Evolutionary conservation across 2,888 invertebrate species (phyloP), one percentile per base, ranked within the genome.

Genomic region (Mythimna ferrago): DNA sequence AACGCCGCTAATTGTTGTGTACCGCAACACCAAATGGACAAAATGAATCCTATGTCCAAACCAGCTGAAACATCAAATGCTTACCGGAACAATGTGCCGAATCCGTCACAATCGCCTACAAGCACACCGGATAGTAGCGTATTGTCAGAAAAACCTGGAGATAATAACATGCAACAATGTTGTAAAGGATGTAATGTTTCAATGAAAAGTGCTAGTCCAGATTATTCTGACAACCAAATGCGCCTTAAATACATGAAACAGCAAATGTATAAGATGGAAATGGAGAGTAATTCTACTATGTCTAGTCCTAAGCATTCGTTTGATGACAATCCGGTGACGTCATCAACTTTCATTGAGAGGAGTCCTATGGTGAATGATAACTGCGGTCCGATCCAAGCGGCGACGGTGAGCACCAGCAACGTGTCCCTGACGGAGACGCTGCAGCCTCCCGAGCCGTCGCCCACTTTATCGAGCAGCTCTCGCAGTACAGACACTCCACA

Each of bases 341-440:
- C 98, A 16, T 97, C 97, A 19, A 97, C 97, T 7, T 97, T 96
- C 81, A 95, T 96, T 2, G 97, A 97, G 54, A 96, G 97, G 81
- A 95, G 95, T 84, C 92, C 96, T n/a, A 95, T 91, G 89, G 94
- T 96, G 38, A 96, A 97, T 11, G 98, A 98, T 86, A 97, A 97
- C 44, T 97, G 98, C 86, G 97, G 97, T 1, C 98, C 98, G 0
- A 98, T 98, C 76, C 98, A 98, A 91, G 98, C 98, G 7, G 98
- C 98, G 0, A 98, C 98, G 0, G 98, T 98, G 14, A 98, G 98
- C 84, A 98, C 98, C 0, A 98, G 98, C 90, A 97, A 98, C 87
- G 98, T 98, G 56, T 98, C 98, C 0, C 97, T 98, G 0, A 95
- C 97, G 5, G 97, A 97, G 78, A 95, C 93, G 2, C 82, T 96